These are phyloP conservation scores for Poecile atricapillus DNA, from an alignment of 2,113 vertebrate species.

Conservation along the genomic window DNA sequence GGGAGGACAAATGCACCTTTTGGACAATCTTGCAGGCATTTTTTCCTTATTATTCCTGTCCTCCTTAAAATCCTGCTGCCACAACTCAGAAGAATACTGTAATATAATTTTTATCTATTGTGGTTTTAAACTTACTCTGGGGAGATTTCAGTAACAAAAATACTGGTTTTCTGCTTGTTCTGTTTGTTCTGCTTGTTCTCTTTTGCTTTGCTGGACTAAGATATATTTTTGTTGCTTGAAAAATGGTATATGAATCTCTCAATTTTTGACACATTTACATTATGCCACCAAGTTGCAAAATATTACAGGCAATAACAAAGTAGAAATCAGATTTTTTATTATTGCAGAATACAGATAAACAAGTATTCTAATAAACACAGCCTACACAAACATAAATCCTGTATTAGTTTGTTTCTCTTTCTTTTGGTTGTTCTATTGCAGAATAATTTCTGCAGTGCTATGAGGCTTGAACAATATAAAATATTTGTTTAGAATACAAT, in stretches of 20 bases:
- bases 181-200: neutral
- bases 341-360: neutral
- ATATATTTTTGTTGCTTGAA: neutral
- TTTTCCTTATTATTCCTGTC: neutral
- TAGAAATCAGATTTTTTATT: neutral
- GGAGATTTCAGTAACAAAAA: neutral
- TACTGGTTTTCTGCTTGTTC: neutral
- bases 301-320: neutral
- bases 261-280: neutral
- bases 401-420: rapidly evolving
- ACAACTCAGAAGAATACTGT: neutral
- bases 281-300: neutral
- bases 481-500: neutral
- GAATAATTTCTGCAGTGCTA: neutral
- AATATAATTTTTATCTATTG: neutral
- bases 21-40: neutral
- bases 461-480: neutral
- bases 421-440: neutral
- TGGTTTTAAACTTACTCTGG: neutral
- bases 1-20: neutral
- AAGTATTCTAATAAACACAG: neutral
- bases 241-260: neutral
- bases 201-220: neutral
- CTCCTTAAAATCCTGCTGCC: neutral
- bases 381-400: neutral